These are phyloP conservation scores for Tetrapedia diversipes DNA, from an alignment of 2,888 invertebrate species.

Conservation along the genomic window DNA sequence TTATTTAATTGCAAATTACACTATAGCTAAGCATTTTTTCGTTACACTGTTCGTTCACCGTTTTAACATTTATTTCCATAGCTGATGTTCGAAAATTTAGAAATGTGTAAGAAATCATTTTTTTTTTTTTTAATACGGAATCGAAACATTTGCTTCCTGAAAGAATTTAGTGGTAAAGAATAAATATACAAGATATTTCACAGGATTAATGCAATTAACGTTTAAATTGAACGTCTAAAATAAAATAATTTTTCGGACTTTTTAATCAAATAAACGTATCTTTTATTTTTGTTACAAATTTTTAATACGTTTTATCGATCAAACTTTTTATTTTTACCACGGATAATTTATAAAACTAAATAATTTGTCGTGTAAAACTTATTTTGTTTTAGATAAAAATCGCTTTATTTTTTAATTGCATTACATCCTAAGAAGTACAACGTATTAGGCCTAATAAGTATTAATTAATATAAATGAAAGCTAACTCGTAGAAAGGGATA, in stretches of 20 bases:
- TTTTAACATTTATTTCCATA: neutral
- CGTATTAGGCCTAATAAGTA: slow-evolving; percentile 54
- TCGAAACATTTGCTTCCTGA: slow-evolving; percentile 27
- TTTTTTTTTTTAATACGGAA: slow-evolving; percentile 36
- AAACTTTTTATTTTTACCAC: neutral
- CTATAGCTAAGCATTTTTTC: neutral
- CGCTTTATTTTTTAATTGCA: neutral
- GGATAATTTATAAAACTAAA: too few relatives aligned
- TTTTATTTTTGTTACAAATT: neutral
- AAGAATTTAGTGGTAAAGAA: slow-evolving; percentile 21
- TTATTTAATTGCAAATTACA: neutral
- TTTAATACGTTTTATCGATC: neutral
- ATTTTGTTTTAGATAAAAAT: neutral
- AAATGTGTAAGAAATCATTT: neutral
- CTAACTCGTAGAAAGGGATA: slow-evolving; percentile 26
- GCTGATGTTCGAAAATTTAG: neutral
- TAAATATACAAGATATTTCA: slow-evolving; percentile 29
- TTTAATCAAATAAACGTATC: too few relatives aligned
- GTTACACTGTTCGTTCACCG: neutral
- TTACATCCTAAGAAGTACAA: slow-evolving; percentile 19
- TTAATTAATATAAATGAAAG: slow-evolving; percentile 38
- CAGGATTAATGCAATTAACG: slow-evolving; percentile 20
- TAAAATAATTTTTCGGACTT: neutral
- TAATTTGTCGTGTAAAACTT: neutral
- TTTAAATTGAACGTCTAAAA: neutral